Evolutionary conservation across 2,797 vertebrate genomes (phyloP).

Genomic region (Simalia tracyae): DNA sequence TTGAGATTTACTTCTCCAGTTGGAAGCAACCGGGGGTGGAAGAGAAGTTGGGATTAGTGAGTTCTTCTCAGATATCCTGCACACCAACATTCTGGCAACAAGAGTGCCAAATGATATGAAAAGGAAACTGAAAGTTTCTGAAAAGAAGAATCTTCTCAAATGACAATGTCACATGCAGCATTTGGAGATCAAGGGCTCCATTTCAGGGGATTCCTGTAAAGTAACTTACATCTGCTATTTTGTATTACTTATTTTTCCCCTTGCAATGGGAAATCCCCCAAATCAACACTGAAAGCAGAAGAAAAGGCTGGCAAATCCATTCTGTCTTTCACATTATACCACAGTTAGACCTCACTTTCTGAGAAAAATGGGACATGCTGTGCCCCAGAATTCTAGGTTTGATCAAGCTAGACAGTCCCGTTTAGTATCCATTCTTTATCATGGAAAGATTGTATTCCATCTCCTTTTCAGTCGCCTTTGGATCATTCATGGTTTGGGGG

Average conservation of each 20-base stretch:
- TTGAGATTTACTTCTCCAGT: constrained; percentile 15
- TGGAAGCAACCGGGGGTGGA: constrained; percentile 8
- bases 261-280: not conserved
- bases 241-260: not conserved
- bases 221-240: not conserved
- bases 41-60: rapidly evolving
- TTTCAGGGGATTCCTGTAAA: not conserved
- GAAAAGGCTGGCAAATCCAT: not conserved
- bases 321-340: not conserved
- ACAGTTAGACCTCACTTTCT: not conserved
- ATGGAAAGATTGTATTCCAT: not conserved
- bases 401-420: not conserved
- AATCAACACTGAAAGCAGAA: not conserved
- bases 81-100: not conserved
- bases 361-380: not conserved
- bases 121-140: not conserved
- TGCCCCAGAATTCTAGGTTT: not conserved
- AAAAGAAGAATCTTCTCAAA: constrained; percentile 1
- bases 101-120: not conserved
- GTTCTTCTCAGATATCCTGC: constrained; percentile 27
- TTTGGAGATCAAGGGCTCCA: not conserved
- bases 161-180: not conserved
- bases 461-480: not conserved
- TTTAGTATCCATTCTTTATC: not conserved
- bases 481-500: not conserved